These are phyloP conservation scores for Chironomus striatipennis DNA, from an alignment of 1,140 invertebrate genomes.

Conservation along the genomic window DNA sequence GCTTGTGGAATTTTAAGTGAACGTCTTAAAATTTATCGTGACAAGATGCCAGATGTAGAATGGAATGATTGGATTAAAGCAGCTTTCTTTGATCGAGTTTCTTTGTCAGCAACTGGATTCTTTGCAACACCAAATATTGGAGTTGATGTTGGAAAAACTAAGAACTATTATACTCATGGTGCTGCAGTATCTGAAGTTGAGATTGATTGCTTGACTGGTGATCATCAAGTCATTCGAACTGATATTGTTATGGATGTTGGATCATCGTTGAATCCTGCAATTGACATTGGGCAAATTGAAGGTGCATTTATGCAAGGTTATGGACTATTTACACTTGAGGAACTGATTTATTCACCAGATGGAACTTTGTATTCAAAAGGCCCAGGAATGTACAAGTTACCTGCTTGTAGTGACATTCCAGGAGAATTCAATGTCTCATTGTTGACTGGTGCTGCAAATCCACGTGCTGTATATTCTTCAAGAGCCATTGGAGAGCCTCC, in stretches of 20 bases:
- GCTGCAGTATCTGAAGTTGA: conserved; percentile 48
- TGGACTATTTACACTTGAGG: conserved; percentile 55
- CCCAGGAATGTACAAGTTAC: conserved; percentile 89
- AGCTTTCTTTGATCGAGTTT: conserved; percentile 51
- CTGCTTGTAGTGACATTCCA: conserved; percentile 83
- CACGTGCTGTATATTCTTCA: conserved; percentile 85
- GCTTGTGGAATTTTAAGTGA: conserved; percentile 49
- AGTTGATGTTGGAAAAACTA: conserved; percentile 40
- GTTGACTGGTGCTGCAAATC: conserved; percentile 78
- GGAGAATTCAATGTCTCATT: conserved; percentile 87
- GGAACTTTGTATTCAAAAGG: conserved; percentile 76
- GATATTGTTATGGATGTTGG: conserved; percentile 66
- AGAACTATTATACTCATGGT: conserved; percentile 48
- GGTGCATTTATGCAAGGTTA: conserved; percentile 62
- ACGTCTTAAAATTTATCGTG: conserved; percentile 47
- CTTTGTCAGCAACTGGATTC: conserved; percentile 53
- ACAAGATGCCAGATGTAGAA: conserved; percentile 44
- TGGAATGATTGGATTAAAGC: conserved; percentile 55
- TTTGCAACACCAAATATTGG: conserved; percentile 45
- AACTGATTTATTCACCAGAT: conserved; percentile 57
- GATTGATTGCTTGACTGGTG: conserved; percentile 49
- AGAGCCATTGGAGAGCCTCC: conserved; percentile 97
- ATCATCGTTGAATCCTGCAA: conserved; percentile 57
- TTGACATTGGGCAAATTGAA: conserved; percentile 65
- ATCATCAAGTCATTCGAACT: conserved; percentile 51